Evolutionary conservation across 2,888 invertebrate genomes (phyloP).

Genomic region (Tenthredo notha): DNA sequence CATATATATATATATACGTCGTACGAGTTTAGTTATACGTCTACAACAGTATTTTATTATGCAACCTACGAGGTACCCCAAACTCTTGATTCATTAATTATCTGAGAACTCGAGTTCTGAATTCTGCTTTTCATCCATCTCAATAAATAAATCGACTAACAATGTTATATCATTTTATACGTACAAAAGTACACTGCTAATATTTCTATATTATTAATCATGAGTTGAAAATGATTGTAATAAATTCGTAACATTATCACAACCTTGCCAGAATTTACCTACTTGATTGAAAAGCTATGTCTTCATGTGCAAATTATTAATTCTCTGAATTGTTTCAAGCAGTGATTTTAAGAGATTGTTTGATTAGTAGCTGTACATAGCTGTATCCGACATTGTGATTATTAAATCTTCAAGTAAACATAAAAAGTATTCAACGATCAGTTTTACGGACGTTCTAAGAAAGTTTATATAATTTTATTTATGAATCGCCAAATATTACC

Average conservation of each 20-base stretch:
- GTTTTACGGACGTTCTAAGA: neutral
- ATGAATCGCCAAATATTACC: slow-evolving; percentile 39
- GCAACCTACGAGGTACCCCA: neutral
- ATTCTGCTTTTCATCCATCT: neutral
- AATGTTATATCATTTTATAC: neutral
- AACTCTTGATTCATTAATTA: slow-evolving; percentile 17
- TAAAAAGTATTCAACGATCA: neutral
- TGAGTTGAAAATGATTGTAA: neutral
- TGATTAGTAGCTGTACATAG: slow-evolving; percentile 16
- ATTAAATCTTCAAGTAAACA: slow-evolving; percentile 19
- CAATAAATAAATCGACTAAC: slow-evolving; percentile 8
- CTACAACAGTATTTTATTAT: slow-evolving; percentile 18
- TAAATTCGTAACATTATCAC: neutral
- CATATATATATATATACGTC: neutral
- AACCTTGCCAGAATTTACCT: slow-evolving; percentile 38
- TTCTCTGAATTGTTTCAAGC: slow-evolving; percentile 11
- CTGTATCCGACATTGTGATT: slow-evolving; percentile 19
- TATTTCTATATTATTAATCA: neutral
- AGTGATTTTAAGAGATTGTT: slow-evolving; percentile 8
- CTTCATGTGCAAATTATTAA: neutral
- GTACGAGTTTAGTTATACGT: slow-evolving; percentile 41
- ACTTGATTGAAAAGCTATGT: neutral
- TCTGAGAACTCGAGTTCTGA: neutral
- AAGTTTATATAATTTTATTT: neutral
- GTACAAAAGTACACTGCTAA: slow-evolving; percentile 34